Conservation (phyloP, 1,140 invertebrate species). For the Lordiphosa collinella region DNA sequence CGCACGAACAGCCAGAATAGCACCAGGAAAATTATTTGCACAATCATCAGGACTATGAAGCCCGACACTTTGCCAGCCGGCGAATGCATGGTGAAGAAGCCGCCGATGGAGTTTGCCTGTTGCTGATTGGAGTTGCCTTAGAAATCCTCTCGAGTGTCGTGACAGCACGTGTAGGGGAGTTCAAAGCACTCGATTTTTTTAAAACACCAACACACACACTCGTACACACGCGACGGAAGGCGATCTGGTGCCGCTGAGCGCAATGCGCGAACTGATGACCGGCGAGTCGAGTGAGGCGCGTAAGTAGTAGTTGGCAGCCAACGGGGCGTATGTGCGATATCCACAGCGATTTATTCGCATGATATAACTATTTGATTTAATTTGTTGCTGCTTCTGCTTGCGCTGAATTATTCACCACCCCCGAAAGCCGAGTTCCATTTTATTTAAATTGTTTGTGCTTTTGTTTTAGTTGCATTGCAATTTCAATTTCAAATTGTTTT, state of each 20-base stretch:
- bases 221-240: too few species aligned
- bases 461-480: conserved; percentile 59
- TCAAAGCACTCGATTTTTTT: conserved; percentile 8
- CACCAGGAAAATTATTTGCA: conserved; percentile 78
- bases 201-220: conserved; percentile 5
- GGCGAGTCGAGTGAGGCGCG: conserved; percentile 40
- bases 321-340: conserved; percentile 75
- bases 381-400: conserved; percentile 33
- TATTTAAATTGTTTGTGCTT: conserved; percentile 72
- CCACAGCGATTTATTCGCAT: conserved; percentile 71
- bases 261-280: conserved; percentile 64
- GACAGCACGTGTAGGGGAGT: conserved; percentile 64
- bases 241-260: conserved; percentile 66
- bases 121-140: conserved; percentile 42
- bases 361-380: conserved; percentile 78
- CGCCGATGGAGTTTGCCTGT: conserved; percentile 10
- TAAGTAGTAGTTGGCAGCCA: conserved; percentile 60
- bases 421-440: conserved; percentile 28
- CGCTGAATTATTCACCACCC: conserved; percentile 51
- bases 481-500: conserved; percentile 65
- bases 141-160: conserved; percentile 51
- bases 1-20: conserved; percentile 79
- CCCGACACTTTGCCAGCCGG: conserved; percentile 67
- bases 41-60: conserved; percentile 72
- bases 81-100: conserved; percentile 64